Evolutionary conservation across 2,113 vertebrate genomes (phyloP).

Genomic region (Scophthalmus maximus): DNA sequence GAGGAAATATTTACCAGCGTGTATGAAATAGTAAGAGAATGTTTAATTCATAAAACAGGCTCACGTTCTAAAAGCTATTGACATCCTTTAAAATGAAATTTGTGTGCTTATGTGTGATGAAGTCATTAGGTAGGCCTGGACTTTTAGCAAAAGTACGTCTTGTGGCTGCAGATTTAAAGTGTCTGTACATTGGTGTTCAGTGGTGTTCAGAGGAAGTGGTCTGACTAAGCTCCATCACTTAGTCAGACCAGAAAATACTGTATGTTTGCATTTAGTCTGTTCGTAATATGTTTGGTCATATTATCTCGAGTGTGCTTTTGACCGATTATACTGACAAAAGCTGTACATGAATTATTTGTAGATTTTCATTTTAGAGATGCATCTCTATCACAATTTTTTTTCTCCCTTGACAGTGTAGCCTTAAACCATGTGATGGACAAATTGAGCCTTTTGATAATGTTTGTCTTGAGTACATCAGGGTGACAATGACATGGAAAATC

Average conservation of each 20-base stretch:
- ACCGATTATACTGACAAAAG: no score
- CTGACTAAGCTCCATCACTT: constrained; percentile 3
- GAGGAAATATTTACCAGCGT: constrained; percentile 9
- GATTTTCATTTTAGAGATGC: no score
- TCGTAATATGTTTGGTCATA: background rate
- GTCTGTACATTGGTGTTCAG: constrained; percentile 32
- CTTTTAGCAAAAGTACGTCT: constrained; percentile 9
- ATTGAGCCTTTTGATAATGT: no score
- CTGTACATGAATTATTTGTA: background rate
- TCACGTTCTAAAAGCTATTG: background rate
- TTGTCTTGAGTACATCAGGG: no score
- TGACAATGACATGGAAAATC: constrained; percentile 13
- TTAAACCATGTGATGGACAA: no score
- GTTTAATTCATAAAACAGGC: background rate
- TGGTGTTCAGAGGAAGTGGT: constrained; percentile 25
- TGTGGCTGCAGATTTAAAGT: constrained; percentile 11
- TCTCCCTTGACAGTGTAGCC: no score
- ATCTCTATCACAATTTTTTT: no score
- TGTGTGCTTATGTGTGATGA: background rate
- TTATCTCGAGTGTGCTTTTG: background rate
- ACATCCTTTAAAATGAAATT: background rate
- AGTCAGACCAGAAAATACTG: background rate
- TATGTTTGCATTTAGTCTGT: background rate
- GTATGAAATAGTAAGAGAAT: constrained; percentile 6
- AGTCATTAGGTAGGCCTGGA: background rate